Percentiles rank a stretch among this genome's conserved stretches.
Evolutionary conservation across 1,140 invertebrate species (phyloP).

Genomic region (Drosophila repletoides): DNA sequence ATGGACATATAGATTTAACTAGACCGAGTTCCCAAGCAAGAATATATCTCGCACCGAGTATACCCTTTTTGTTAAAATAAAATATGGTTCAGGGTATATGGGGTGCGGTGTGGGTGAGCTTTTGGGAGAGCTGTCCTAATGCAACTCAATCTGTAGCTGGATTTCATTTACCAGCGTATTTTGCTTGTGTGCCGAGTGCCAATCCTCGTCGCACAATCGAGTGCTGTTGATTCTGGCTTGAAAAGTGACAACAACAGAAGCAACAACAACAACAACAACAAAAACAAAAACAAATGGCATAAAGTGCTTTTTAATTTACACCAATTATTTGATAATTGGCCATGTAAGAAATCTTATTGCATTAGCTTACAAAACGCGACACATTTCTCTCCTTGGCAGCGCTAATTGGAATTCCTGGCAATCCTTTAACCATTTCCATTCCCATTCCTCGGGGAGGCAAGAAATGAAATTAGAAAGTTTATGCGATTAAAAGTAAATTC

Average conservation of each 20-base stretch:
- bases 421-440: not conserved
- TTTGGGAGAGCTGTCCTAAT: conserved; percentile 12
- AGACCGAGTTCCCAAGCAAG: too few relatives aligned
- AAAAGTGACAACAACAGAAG: conserved; percentile 36
- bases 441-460: not conserved
- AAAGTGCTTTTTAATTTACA: conserved; percentile 62
- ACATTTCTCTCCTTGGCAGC: not conserved
- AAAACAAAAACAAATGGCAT: conserved; percentile 20
- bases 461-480: not conserved
- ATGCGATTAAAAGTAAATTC: conserved; percentile 8
- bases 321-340: conserved; percentile 61
- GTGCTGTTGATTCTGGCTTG: not conserved
- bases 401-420: conserved; percentile 6
- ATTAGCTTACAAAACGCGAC: conserved; percentile 21
- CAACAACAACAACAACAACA: conserved; percentile 15
- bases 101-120: not conserved
- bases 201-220: conserved; percentile 14
- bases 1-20: too few relatives aligned
- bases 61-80: too few relatives aligned
- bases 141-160: conserved; percentile 11
- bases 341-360: conserved; percentile 19
- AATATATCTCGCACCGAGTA: too few relatives aligned
- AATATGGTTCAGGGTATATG: too few relatives aligned
- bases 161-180: conserved; percentile 7
- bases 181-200: conserved; percentile 14